Percentiles rank a stretch among this genome's conserved stretches.
These are phyloP conservation scores for Gymnothorax javanicus DNA, from an alignment of 2,797 vertebrate species.

Conservation along the genomic window DNA sequence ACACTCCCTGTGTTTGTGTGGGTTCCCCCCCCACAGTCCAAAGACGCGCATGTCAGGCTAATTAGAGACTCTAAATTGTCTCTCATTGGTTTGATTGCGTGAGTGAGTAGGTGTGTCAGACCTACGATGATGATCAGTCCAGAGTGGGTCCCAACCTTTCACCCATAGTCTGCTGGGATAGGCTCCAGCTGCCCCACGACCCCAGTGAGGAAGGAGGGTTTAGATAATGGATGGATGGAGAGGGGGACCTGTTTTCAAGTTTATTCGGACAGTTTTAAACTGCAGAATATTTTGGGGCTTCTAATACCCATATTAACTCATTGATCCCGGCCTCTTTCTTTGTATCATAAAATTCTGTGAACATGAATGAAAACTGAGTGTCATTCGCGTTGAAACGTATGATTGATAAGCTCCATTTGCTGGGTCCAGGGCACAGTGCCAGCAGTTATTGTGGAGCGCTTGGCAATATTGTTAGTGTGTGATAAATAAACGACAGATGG, in stretches of 20 bases:
- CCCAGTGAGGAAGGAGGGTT: too few relatives aligned
- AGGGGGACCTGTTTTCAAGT: not conserved
- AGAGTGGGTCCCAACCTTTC: too few relatives aligned
- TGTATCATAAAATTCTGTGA: not conserved
- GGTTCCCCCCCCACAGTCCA: too few relatives aligned
- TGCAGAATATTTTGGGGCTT: not conserved
- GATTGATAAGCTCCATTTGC: not conserved
- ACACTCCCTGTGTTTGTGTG: too few relatives aligned
- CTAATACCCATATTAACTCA: not conserved
- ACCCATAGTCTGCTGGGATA: too few relatives aligned
- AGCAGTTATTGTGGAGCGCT: not conserved
- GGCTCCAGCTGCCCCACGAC: too few relatives aligned
- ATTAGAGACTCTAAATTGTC: too few relatives aligned
- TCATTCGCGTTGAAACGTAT: not conserved
- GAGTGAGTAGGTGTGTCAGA: too few relatives aligned
- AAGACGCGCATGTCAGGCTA: too few relatives aligned
- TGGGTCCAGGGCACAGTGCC: not conserved
- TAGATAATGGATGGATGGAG: too few relatives aligned
- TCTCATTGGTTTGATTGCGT: too few relatives aligned
- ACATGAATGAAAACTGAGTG: not conserved
- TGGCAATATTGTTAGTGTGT: not conserved
- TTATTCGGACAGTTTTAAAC: not conserved
- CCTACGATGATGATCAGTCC: too few relatives aligned
- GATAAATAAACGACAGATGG: constrained; percentile 7
- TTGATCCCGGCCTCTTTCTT: not conserved